Evolutionary conservation across 1,140 invertebrate species (phyloP), one percentile per base, ranked within the genome.

Genomic region (Aporrectodea caliginosa): DNA sequence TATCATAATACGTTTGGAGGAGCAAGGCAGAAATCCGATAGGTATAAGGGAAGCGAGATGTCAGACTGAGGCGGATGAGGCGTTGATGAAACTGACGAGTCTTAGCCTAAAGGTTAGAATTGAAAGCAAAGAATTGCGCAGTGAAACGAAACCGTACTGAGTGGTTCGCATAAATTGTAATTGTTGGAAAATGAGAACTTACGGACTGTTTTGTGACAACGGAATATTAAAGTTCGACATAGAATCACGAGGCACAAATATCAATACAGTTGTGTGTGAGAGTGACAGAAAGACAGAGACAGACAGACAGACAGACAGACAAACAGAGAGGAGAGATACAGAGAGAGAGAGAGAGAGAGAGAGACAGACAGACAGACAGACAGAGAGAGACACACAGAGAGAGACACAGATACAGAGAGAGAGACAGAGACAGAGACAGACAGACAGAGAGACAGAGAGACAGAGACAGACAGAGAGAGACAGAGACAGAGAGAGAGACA

Each of bases 331-430:
- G 2, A 75, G 2, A 22, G 30, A 73, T 30, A 35, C n/a, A 73
- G 77, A 32, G 35, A 73, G 69, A 78, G 69, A 74, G 70, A 34
- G 69, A 78, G 77, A 29, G 30, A 73, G 31, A 78, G 31, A 74
- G 30, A 78, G 31, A 78, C 69, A 75, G 77, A 75, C n/a, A 29
- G 30, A 74, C 27, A 32, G 69, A 31, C 16, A 74, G 69, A 58
- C 16, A n/a, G 69, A 30, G 58, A 68, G 22, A 69, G 35, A 75
- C 35, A 75, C 29, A 58, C 2, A 80, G 27, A 68, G 68, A 79
- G 27, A n/a, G 29, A 33, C 31, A 22, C 2, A 71, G 16, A 33
- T 74, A 16, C 32, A 70, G 27, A 80, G 31, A 34, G 69, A 30
- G 73, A 35, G 31, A 30, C 71, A 77, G 27, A 58, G 30, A n/a